Conservation (phyloP, 2,888 invertebrate species). For the Drosophila barbarae region DNA sequence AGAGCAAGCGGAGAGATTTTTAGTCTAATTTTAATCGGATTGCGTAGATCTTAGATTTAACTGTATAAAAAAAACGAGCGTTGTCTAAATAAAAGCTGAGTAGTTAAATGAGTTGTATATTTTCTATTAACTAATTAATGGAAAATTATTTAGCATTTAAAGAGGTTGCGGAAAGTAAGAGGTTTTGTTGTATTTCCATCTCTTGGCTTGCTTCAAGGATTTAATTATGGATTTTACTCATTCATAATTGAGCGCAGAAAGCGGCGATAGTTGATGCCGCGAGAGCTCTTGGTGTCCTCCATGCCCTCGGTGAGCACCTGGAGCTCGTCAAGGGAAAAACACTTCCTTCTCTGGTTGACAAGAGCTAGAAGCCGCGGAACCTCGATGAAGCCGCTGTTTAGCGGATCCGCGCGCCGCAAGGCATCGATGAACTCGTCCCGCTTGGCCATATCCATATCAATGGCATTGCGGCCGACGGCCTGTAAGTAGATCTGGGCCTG, state of each 20-base stretch:
- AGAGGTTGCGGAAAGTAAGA: not conserved
- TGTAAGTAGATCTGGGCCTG: conserved; percentile 23
- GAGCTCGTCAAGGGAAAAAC: conserved; percentile 16
- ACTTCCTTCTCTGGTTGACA: conserved; percentile 13
- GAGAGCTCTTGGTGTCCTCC: conserved; percentile 1
- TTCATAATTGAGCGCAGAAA: conserved; percentile 34
- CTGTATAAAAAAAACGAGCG: conserved; percentile 33
- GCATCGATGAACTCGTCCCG: conserved; percentile 37
- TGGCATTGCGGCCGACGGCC: conserved; percentile 34
- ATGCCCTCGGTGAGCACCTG: conserved; percentile 24
- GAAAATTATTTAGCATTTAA: not conserved
- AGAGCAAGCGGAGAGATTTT: conserved; percentile 22
- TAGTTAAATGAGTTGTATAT: conserved; percentile 6
- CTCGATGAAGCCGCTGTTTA: conserved; percentile 15
- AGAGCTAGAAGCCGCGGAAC: conserved; percentile 2
- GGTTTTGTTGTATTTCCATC: no score
- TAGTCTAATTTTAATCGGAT: conserved; percentile 46
- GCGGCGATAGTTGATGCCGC: conserved; percentile 23
- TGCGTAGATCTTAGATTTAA: conserved; percentile 47
- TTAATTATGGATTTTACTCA: conserved; percentile 2
- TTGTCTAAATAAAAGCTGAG: conserved; percentile 40
- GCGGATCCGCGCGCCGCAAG: conserved; percentile 21
- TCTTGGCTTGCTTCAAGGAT: no score
- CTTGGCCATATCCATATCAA: conserved; percentile 33
- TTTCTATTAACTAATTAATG: not conserved